Base-by-base conservation (phyloP, 2,888 invertebrate species). In the Rhagophthalmus giganteus region DNA sequence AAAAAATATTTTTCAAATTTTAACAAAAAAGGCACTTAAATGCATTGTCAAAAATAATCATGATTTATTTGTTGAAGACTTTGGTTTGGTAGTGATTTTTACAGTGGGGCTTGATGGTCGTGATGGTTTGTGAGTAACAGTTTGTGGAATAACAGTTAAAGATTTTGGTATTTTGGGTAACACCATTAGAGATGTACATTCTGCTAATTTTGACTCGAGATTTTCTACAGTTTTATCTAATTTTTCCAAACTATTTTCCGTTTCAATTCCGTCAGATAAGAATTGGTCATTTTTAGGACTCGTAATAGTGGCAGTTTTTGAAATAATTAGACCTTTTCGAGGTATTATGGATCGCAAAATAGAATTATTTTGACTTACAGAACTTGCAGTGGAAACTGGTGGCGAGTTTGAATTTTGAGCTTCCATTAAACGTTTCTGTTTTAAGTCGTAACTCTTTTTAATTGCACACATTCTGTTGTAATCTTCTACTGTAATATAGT, bases 131-230 rank as follows among this genome's bases (percentile, higher is more conserved):
- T 68, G 63, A 2, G 69, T 58, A 10, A 80, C 74, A 15, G 79
- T 79, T 61, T 89, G 88, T 7, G 88, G 87, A 65, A 90, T 89
- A 41, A 90, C 88, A 0, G 90, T 90, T 59, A 90, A 71, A 1
- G 88, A 87, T 71, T 86, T 88, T 15, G 90, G 90, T 68, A 90
- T 88, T 74, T 87, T 88, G 35, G 89, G 88, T 77, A 90, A 76
- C 41, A 83, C 75, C 69, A 79, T 71, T 42, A 77, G 71, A 32
- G 77, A 70, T 42, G 72, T 65, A 16, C 71, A 73, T 40, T 69
- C 68, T 38, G 61, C 62, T 14, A 71, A 57, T 56, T 70, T 73
- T 2, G 72, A 67, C 25, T 72, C 73, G 34, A 77, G 59, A 61
- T 75, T 71, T 52, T 76, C 75, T 38, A 79, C 76, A 50, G 78